Evolutionary conservation across 30 jellyfish, hydroid and myxozoan genomes (phyloP).

Genomic region (Hydra vulgaris): DNA sequence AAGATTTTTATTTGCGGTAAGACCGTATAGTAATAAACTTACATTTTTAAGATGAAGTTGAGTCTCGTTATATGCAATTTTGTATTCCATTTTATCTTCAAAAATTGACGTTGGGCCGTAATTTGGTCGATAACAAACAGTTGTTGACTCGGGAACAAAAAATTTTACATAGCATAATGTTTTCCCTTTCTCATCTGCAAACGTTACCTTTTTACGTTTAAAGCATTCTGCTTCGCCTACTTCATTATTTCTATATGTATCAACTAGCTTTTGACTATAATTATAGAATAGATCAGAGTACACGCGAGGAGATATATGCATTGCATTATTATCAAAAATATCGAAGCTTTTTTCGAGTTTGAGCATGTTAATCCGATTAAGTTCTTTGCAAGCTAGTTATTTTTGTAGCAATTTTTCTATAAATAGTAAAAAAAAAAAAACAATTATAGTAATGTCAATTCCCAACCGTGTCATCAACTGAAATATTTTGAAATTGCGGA

Average conservation of each 20-base stretch:
- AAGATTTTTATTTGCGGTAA: conserved; percentile 20
- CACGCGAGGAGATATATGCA: neutral
- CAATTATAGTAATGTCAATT: neutral
- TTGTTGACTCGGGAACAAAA: conserved; percentile 1
- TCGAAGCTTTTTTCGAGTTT: neutral
- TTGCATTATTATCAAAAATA: neutral
- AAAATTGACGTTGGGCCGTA: neutral
- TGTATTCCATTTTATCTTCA: neutral
- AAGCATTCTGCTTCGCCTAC: neutral
- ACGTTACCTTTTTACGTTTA: conserved; percentile 34
- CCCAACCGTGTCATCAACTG: neutral
- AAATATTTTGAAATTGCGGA: too few relatives aligned
- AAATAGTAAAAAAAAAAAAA: neutral
- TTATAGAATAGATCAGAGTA: neutral
- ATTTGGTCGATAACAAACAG: conserved; percentile 10
- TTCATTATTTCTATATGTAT: neutral
- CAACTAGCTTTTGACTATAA: neutral
- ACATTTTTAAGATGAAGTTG: conserved; percentile 9
- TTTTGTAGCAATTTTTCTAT: too few relatives aligned
- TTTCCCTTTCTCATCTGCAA: conserved; percentile 89
- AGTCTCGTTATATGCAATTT: conserved; percentile 26
- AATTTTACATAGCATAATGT: conserved; percentile 39
- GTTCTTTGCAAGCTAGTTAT: neutral
- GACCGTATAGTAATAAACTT: conserved; percentile 18
- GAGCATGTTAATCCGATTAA: neutral